These are phyloP conservation scores for Euglossa dilemma DNA, from an alignment of 1,140 invertebrate species.

Conservation along the genomic window DNA sequence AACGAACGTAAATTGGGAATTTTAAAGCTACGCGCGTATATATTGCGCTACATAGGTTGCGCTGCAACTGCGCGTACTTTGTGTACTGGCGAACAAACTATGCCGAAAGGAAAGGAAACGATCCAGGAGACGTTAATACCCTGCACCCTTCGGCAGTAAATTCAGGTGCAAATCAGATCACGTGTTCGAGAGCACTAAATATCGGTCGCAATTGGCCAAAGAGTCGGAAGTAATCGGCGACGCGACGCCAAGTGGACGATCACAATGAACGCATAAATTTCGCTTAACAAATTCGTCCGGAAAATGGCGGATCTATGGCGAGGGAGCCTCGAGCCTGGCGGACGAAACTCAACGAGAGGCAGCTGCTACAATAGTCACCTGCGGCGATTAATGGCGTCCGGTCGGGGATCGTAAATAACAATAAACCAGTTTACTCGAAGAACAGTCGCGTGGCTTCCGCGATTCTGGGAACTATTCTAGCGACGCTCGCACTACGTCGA, in stretches of 20 bases:
- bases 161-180: background rate
- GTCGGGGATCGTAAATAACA: constrained; percentile 67
- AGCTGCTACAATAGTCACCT: constrained; percentile 54
- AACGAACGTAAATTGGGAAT: too few relatives aligned
- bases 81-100: too few relatives aligned
- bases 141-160: background rate
- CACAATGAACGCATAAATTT: constrained; percentile 49
- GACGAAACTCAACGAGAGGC: constrained; percentile 22
- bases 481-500: constrained; percentile 47
- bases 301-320: constrained; percentile 36
- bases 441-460: constrained; percentile 66
- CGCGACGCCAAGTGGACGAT: constrained; percentile 16
- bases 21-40: too few relatives aligned
- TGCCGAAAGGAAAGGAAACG: too few relatives aligned
- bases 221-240: constrained; percentile 20
- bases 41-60: too few relatives aligned
- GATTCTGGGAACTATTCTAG: constrained; percentile 48
- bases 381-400: constrained; percentile 58
- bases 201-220: background rate
- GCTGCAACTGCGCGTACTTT: too few relatives aligned
- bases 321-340: background rate
- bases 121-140: background rate
- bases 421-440: constrained; percentile 58
- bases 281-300: constrained; percentile 26
- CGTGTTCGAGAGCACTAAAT: background rate